phyloP scores from a whole-genome alignment of 1,140 invertebrate species.

The Alviniconcha marisindica region DNA sequence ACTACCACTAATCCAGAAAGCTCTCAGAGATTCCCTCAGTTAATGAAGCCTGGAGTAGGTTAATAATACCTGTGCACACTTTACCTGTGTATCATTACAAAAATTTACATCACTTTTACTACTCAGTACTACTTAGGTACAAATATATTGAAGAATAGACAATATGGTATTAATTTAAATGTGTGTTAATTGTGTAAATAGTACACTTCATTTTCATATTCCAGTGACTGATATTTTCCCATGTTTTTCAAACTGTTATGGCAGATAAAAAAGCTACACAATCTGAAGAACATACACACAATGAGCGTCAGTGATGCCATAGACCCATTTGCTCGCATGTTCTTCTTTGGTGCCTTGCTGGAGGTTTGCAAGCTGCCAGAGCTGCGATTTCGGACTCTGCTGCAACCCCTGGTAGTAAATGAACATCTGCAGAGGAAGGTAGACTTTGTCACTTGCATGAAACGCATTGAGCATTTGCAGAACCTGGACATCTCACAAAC shows the following conservation, averaged over 20 bases:
- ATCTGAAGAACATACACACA: constrained; percentile 58
- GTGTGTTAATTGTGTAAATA: too few relatives aligned
- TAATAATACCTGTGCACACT: too few relatives aligned
- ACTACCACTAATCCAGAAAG: too few relatives aligned
- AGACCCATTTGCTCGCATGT: constrained; percentile 66
- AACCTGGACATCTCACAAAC: constrained; percentile 64
- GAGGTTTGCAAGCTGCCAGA: constrained; percentile 61
- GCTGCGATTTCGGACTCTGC: constrained; percentile 59
- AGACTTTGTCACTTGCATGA: constrained; percentile 54
- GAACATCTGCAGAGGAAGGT: constrained; percentile 52
- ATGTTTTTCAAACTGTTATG: constrained; percentile 35
- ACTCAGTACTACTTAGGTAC: too few relatives aligned
- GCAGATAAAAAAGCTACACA: constrained; percentile 58
- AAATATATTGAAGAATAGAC: too few relatives aligned
- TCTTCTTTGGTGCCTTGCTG: constrained; percentile 65
- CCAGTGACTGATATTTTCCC: too few relatives aligned
- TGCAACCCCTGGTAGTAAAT: constrained; percentile 62
- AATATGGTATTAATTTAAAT: too few relatives aligned
- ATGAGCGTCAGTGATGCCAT: constrained; percentile 67
- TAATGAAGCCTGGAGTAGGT: too few relatives aligned
- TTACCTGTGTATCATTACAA: too few relatives aligned
- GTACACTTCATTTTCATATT: too few relatives aligned
- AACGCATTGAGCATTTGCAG: constrained; percentile 56
- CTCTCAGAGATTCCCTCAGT: too few relatives aligned
- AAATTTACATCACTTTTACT: too few relatives aligned